Evolutionary conservation across 2,888 invertebrate genomes (phyloP).

Genomic region (Ephialtes manifestator): DNA sequence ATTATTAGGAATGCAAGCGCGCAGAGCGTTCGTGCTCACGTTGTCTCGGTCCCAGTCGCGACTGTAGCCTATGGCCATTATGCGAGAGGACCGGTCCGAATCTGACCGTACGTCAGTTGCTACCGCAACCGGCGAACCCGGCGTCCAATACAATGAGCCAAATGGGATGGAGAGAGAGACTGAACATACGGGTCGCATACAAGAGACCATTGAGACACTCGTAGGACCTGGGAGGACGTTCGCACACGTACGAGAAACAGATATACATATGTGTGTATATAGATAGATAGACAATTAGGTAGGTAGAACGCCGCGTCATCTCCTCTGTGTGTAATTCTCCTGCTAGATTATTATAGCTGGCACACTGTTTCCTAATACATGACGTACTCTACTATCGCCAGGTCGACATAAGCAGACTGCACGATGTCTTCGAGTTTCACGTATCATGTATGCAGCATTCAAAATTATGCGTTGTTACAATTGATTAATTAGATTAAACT

Average conservation of each 20-base stretch:
- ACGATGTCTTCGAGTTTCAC: conserved; percentile 14
- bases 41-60: conserved; percentile 60
- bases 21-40: conserved; percentile 72
- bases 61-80: conserved; percentile 70
- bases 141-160: conserved; percentile 82
- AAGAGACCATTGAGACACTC: conserved; percentile 84
- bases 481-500: not conserved
- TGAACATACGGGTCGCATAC: conserved; percentile 74
- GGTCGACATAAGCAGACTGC: not conserved
- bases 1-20: conserved; percentile 86
- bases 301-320: conserved; percentile 82
- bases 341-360: conserved; percentile 70
- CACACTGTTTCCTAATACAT: conserved; percentile 61
- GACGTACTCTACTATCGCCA: conserved; percentile 34
- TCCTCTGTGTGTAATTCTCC: conserved; percentile 82
- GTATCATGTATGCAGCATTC: not conserved
- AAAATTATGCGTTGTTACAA: not conserved
- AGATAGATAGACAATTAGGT: conserved; percentile 85
- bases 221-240: conserved; percentile 74
- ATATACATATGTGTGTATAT: conserved; percentile 78
- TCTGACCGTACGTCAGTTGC: conserved; percentile 81
- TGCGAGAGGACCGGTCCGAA: conserved; percentile 75
- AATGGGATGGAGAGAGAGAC: conserved; percentile 50
- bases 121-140: conserved; percentile 74
- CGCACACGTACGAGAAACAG: conserved; percentile 75